A percentile compares a stretch with the other conserved stretches of the same genome.
phyloP scores from a whole-genome alignment of 2,888 invertebrate genomes.

The Lycophotia porphyrea region DNA sequence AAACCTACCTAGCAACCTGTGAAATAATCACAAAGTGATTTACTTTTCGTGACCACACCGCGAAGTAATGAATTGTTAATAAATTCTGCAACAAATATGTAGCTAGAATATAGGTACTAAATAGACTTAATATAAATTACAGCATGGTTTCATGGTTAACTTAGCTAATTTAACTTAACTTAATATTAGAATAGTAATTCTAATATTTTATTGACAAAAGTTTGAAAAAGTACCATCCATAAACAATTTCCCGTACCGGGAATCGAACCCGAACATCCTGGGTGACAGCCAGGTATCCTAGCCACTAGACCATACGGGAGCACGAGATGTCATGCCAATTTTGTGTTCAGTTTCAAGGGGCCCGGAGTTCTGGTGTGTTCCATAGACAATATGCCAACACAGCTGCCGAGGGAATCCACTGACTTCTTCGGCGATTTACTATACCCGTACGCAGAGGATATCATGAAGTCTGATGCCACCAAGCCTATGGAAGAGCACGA shows the following conservation, averaged over 20 bases:
- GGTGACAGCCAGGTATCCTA: conserved; percentile 93
- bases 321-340: accelerated
- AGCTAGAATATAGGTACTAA: not conserved
- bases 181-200: too few relatives aligned
- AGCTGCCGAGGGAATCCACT: conserved; percentile 98
- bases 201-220: not conserved
- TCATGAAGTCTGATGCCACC: conserved; percentile 95
- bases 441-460: conserved; percentile 96
- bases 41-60: too few relatives aligned
- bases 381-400: conserved; percentile 99
- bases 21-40: not conserved
- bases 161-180: too few relatives aligned
- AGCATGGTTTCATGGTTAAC: not conserved
- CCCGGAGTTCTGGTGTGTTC: conserved; percentile 99
- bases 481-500: conserved; percentile 94
- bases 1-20: not conserved
- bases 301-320: conserved; percentile 92
- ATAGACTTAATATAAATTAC: not conserved
- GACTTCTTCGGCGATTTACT: conserved; percentile 99
- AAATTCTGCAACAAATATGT: not conserved
- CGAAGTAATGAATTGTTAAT: not conserved
- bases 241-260: conserved; percentile 90
- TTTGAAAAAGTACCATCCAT: not conserved
- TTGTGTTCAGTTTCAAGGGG: conserved; percentile 94
- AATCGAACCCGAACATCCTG: conserved; percentile 93